Percentiles rank a stretch among this genome's conserved stretches.
phyloP scores from a whole-genome alignment of 2,113 vertebrate species.

The Xiphias gladius region DNA sequence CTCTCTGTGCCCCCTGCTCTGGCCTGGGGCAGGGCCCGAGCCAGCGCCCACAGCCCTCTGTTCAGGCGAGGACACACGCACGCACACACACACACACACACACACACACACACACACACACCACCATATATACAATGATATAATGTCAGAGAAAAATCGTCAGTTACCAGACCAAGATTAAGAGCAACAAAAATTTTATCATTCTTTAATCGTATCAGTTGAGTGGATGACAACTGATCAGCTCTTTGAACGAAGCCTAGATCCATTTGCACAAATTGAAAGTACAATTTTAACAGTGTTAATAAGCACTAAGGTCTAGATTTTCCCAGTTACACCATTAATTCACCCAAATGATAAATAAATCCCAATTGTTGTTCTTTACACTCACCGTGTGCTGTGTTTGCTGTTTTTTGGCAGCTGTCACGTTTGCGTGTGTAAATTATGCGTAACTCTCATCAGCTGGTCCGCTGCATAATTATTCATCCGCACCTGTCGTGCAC shows the following conservation, averaged over 20 bases:
- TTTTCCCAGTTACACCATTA: not conserved
- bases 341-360: too few species aligned
- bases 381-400: not conserved
- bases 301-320: not conserved
- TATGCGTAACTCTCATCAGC: not conserved
- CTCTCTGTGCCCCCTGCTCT: conserved; percentile 92
- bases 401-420: not conserved
- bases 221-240: too few species aligned
- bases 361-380: too few species aligned
- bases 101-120: not conserved
- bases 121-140: not conserved
- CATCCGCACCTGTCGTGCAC: not conserved
- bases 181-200: too few species aligned
- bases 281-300: not conserved
- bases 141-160: not conserved
- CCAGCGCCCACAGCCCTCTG: conserved; percentile 91
- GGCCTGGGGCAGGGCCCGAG: conserved; percentile 91
- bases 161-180: too few species aligned
- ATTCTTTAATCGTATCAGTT: too few species aligned
- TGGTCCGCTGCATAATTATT: not conserved
- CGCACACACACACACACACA: not conserved
- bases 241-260: too few species aligned
- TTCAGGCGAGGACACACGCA: conserved; percentile 86
- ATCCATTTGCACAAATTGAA: not conserved
- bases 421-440: not conserved